phyloP scores from a whole-genome alignment of 2,113 vertebrate species.

The Diadophis punctatus region DNA sequence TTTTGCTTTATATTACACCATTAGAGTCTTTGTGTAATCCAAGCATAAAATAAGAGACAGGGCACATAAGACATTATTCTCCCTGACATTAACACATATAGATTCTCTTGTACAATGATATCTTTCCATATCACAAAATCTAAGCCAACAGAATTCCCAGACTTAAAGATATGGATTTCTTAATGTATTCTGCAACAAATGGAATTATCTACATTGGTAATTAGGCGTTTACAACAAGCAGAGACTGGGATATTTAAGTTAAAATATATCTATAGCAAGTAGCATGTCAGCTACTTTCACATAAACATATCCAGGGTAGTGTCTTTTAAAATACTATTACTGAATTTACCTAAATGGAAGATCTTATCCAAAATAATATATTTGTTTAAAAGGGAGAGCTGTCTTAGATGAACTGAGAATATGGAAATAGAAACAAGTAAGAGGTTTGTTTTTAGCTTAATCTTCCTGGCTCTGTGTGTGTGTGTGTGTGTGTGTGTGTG shows the following conservation, averaged over 20 bases:
- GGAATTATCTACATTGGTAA: conserved; percentile 40
- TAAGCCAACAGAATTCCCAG: conserved; percentile 52
- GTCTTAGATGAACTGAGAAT: background rate
- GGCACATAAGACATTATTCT: conserved; percentile 68
- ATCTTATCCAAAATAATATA: background rate
- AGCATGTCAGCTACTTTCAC: background rate
- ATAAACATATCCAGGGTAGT: background rate
- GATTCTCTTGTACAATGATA: conserved; percentile 56
- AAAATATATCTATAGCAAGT: background rate
- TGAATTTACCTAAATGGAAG: background rate
- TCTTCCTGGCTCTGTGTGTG: no score
- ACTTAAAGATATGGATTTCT: conserved; percentile 54
- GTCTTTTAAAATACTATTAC: conserved; percentile 14
- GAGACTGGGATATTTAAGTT: conserved; percentile 8
- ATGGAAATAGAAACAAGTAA: background rate
- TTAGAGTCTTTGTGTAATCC: conserved; percentile 58
- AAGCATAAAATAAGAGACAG: conserved; percentile 59
- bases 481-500: no score
- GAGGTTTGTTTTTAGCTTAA: background rate
- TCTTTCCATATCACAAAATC: conserved; percentile 52
- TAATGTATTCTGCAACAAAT: conserved; percentile 46
- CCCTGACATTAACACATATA: conserved; percentile 69
- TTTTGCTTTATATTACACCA: conserved; percentile 69
- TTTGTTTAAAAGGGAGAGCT: background rate
- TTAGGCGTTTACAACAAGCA: conserved; percentile 8